Evolutionary conservation across 2,797 vertebrate species (phyloP).

Genomic region (Sebastes dallii): DNA sequence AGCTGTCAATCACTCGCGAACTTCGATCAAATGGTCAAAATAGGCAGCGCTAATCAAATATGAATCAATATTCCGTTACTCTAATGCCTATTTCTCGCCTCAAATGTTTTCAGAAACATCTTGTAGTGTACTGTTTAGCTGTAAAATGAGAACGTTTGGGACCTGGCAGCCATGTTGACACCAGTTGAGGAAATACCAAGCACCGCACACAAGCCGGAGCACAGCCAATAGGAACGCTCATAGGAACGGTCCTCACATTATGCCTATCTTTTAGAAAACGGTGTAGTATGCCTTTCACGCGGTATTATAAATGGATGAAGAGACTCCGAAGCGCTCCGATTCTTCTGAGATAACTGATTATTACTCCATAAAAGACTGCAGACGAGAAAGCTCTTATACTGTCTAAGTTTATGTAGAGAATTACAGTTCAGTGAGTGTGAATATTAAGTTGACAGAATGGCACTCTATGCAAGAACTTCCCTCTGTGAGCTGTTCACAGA

Average conservation of each 20-base stretch:
- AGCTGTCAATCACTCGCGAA: too few relatives aligned
- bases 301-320: neutral
- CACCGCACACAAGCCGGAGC: too few relatives aligned
- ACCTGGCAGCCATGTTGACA: too few relatives aligned
- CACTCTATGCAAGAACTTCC: neutral
- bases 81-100: too few relatives aligned
- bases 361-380: neutral
- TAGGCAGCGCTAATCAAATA: too few relatives aligned
- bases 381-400: neutral
- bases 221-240: too few relatives aligned
- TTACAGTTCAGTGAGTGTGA: conserved; percentile 7
- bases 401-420: neutral
- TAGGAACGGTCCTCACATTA: neutral
- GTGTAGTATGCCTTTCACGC: neutral
- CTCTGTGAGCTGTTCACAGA: neutral
- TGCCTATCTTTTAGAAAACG: neutral
- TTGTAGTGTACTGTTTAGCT: too few relatives aligned
- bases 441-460: neutral
- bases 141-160: too few relatives aligned
- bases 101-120: too few relatives aligned
- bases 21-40: too few relatives aligned
- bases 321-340: neutral
- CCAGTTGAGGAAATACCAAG: too few relatives aligned
- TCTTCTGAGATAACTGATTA: neutral
- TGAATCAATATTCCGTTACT: too few relatives aligned